A percentile compares a stretch with the other conserved stretches of the same genome.
These are phyloP conservation scores for Cisticola juncidis DNA, from an alignment of 2,113 vertebrate species.

Conservation along the genomic window DNA sequence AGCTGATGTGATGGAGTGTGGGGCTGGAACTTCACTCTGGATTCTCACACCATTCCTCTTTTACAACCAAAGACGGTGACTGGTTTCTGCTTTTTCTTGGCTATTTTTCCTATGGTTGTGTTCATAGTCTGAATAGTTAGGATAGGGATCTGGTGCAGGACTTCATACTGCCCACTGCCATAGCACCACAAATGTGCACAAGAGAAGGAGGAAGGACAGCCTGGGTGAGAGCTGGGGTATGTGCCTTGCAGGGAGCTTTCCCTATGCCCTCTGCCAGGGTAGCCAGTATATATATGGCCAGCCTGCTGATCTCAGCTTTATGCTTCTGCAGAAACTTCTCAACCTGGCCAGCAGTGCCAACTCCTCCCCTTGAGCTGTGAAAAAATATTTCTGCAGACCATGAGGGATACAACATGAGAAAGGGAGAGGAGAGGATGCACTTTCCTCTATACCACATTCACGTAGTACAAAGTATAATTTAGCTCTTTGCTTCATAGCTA, in stretches of 20 bases:
- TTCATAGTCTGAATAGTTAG: background rate
- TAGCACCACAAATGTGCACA: background rate
- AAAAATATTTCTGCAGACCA: background rate
- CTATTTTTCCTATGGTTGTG: conserved; percentile 35
- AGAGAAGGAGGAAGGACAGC: background rate
- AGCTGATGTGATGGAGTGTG: background rate
- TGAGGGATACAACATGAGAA: background rate
- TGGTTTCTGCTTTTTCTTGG: conserved; percentile 59
- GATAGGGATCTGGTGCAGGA: background rate
- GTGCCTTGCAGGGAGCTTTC: background rate
- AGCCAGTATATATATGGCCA: background rate
- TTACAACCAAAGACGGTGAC: conserved; percentile 55
- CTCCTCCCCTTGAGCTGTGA: background rate
- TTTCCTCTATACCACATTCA: background rate
- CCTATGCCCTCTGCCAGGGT: accelerated
- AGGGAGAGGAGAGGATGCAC: background rate
- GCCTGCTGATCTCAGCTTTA: background rate
- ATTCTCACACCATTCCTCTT: conserved; percentile 65
- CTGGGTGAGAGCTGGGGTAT: background rate
- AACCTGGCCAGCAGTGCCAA: background rate
- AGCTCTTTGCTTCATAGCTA: background rate
- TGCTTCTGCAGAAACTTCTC: background rate
- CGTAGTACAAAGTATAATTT: background rate
- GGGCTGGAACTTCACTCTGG: background rate
- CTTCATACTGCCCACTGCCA: background rate